Percentiles rank a stretch among this genome's conserved stretches.
phyloP scores from a whole-genome alignment of 2,888 invertebrate genomes.

The Parnassius glacialis region DNA sequence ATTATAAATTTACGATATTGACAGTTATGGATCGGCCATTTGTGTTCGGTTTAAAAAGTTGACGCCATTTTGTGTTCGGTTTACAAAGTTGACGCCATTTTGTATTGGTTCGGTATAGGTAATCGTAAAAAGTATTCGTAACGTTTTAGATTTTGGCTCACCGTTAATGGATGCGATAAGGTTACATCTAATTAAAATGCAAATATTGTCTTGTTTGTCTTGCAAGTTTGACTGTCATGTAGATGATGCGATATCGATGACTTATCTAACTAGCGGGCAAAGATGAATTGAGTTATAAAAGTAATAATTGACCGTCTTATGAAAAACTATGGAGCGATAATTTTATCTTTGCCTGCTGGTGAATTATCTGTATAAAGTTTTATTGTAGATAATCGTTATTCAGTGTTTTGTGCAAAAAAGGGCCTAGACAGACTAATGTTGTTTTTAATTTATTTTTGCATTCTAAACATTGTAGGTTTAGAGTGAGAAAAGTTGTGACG shows the following conservation, averaged over 20 bases:
- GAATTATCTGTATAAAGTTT: not conserved
- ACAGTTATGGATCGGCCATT: conserved; percentile 16
- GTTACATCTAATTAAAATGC: not conserved
- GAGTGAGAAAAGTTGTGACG: conserved; percentile 3
- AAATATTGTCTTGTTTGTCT: conserved; percentile 3
- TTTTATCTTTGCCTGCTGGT: not conserved
- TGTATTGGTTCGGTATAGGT: conserved; percentile 17
- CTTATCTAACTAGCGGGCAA: not conserved
- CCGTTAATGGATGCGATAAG: not conserved
- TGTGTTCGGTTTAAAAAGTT: not conserved
- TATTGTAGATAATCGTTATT: conserved; percentile 3
- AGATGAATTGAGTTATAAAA: conserved; percentile 1
- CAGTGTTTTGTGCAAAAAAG: conserved; percentile 2
- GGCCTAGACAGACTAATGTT: conserved; percentile 3
- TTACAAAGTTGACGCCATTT: conserved; percentile 28
- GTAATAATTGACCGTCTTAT: not conserved
- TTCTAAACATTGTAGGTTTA: conserved; percentile 10
- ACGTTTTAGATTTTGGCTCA: not conserved
- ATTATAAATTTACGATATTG: conserved; percentile 8
- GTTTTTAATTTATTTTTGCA: conserved; percentile 3
- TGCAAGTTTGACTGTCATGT: not conserved
- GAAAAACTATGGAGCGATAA: not conserved
- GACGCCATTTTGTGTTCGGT: conserved; percentile 30
- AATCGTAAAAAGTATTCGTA: not conserved
- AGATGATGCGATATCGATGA: not conserved